Evolutionary conservation across 2,113 vertebrate species (phyloP).

Genomic region (Arenaria interpres): DNA sequence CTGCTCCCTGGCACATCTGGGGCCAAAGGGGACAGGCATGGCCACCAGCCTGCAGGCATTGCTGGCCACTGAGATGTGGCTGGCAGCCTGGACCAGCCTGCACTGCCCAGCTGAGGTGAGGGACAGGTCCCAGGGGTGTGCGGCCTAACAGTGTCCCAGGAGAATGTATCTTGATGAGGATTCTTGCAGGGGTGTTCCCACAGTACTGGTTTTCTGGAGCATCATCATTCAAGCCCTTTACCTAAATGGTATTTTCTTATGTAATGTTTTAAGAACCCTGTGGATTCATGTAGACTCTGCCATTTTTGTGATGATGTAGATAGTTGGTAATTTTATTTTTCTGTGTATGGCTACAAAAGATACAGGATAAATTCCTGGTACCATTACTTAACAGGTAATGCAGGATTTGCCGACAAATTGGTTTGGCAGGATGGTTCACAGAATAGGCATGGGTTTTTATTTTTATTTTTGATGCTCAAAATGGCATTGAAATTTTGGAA

Average conservation of each 20-base stretch:
- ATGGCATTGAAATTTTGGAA: not conserved
- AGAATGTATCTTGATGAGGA: not conserved
- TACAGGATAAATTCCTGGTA: not conserved
- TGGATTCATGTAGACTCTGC: not conserved
- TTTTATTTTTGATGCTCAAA: not conserved
- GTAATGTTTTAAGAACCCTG: not conserved
- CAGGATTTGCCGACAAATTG: not conserved
- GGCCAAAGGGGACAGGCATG: rapidly evolving
- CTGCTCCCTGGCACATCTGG: not conserved
- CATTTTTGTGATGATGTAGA: not conserved
- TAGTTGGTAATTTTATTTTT: not conserved
- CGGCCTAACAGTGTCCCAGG: not conserved
- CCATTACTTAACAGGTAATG: not conserved
- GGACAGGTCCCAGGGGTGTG: not conserved
- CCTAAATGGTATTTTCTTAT: not conserved
- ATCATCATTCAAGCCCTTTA: not conserved
- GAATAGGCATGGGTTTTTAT: not conserved
- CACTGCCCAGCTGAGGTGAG: not conserved
- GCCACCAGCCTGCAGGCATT: not conserved
- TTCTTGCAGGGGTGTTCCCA: not conserved
- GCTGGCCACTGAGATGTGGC: not conserved
- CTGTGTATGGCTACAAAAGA: not conserved
- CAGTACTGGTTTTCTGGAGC: not conserved
- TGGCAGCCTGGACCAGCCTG: not conserved
- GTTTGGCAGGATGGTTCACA: not conserved